Evolutionary conservation across 2,888 invertebrate genomes (phyloP).

Genomic region (Chrysodeixis includens): DNA sequence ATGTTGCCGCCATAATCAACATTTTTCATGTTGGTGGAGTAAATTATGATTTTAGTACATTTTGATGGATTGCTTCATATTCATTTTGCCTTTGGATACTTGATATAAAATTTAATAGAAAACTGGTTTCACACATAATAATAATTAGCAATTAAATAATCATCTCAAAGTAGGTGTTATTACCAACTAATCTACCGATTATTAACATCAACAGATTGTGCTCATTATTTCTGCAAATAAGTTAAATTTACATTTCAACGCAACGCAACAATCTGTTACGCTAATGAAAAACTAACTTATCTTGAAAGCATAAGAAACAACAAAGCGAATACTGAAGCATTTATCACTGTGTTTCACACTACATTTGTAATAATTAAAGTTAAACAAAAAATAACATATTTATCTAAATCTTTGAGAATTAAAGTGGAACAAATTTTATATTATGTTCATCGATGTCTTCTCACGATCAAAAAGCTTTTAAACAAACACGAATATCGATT

Average conservation of each 20-base stretch:
- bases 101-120: too few species aligned
- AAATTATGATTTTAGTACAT: too few species aligned
- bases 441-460: slow-evolving; percentile 44
- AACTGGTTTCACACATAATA: too few species aligned
- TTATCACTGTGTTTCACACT: background rate
- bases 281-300: background rate
- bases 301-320: background rate
- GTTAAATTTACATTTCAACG: background rate
- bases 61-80: too few species aligned
- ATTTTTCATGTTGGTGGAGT: too few species aligned
- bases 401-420: slow-evolving; percentile 14
- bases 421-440: slow-evolving; percentile 8
- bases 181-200: too few species aligned
- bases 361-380: background rate
- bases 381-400: slow-evolving; percentile 1
- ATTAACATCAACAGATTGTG: too few species aligned
- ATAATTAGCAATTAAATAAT: too few species aligned
- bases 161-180: too few species aligned
- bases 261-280: slow-evolving; percentile 1
- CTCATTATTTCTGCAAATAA: too few species aligned
- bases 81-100: too few species aligned
- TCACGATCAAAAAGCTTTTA: slow-evolving; percentile 55
- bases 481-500: slow-evolving; percentile 62
- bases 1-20: too few species aligned
- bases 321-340: background rate